Base-by-base conservation (phyloP, 2,888 invertebrate species). In the Heliconius cydno region DNA sequence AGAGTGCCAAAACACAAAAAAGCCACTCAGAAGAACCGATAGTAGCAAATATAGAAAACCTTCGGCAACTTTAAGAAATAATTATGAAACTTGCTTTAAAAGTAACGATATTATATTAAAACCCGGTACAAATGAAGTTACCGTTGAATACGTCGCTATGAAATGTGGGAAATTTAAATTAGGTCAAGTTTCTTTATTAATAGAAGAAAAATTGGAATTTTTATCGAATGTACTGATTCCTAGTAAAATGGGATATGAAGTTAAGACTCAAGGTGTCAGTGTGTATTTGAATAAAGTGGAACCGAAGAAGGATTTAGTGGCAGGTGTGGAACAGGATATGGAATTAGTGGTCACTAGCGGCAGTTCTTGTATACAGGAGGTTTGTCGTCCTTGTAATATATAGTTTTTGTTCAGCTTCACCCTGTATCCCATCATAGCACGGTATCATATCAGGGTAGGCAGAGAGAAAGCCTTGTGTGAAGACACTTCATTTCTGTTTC, bases 251-350 rank as follows among this genome's bases (percentile, higher is more conserved):
- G 96, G 96, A 2, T 95, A 91, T 80, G 95, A 96, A 84, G 96
- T 96, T 46, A 95, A 95, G 0, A 96, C 96, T 0, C 93, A 95
- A 80, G 95, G 95, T 2, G 90, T 95, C 0, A 93, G 90, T 80
- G 94, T 95, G 25, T 94, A 90, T 84, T 87, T 95, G 83, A 95
- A 95, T 90, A 96, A 92, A 84, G 95, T 91, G 66, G 94, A 90
- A 80, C 96, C 90, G 86, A 96, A 93, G 90, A 97, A 97, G 83
- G 97, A 98, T 85, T 93, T 98, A 71, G 95, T 98, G 10, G 98
- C 98, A 0, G 98, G 98, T 0, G 95, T 98, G 82, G 96, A 97
- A 84, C 98, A 98, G 90, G 95, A 96, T 30, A 96, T 98, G 93
- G 96, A 96, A 84, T 87, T 98, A 77, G 96, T 96, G 67, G 96